These are phyloP conservation scores for Hoplostethus mediterraneus DNA, from an alignment of 2,797 vertebrate genomes.

Conservation along the genomic window DNA sequence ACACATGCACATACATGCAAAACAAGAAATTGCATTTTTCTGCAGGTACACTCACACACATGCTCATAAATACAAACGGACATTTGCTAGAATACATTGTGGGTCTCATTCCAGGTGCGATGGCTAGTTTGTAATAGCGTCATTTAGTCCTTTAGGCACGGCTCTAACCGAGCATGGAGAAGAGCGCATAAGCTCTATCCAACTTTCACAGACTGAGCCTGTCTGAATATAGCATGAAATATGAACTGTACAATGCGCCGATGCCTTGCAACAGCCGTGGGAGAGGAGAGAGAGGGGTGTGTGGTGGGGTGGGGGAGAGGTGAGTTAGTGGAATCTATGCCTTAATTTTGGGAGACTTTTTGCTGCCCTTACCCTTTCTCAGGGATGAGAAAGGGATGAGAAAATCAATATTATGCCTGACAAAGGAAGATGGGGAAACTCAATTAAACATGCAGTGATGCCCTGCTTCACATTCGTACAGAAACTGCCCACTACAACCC, in stretches of 20 bases:
- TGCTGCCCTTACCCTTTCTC: background rate
- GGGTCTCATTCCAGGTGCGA: conserved; percentile 12
- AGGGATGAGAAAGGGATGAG: background rate
- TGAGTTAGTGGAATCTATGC: conserved; percentile 5
- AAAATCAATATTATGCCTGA: background rate
- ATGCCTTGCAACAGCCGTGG: conserved; percentile 21
- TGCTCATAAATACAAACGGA: background rate
- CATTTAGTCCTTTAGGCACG: conserved; percentile 19
- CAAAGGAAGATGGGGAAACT: too few relatives aligned
- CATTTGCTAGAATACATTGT: conserved; percentile 1
- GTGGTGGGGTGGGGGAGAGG: background rate
- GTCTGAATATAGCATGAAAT: conserved; percentile 51
- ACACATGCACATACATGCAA: conserved; percentile 12
- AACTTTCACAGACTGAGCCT: conserved; percentile 42
- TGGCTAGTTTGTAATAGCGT: background rate
- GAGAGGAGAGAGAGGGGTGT: conserved; percentile 4
- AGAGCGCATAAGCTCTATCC: conserved; percentile 34
- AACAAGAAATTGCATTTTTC: background rate
- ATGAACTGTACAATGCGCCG: conserved; percentile 40
- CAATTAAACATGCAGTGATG: too few relatives aligned
- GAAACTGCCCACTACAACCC: too few relatives aligned
- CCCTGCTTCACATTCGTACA: too few relatives aligned
- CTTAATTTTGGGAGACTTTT: background rate
- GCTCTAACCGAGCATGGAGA: conserved; percentile 29
- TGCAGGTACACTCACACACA: background rate